Evolutionary conservation across 2,113 vertebrate genomes (phyloP).

Genomic region (Ceyx cyanopectus): DNA sequence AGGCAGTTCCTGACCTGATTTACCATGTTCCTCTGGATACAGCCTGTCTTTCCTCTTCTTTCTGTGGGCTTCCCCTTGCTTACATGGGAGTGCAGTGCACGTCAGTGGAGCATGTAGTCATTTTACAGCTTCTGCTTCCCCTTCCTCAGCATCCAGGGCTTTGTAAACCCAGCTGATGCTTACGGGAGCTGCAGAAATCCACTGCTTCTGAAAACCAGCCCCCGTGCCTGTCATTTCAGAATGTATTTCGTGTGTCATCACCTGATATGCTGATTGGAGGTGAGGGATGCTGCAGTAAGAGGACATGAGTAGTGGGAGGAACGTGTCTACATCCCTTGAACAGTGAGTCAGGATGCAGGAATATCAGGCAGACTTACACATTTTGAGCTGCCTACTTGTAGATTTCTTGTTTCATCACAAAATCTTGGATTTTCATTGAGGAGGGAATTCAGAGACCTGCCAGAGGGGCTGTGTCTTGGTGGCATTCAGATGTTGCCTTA

Average conservation of each 20-base stretch:
- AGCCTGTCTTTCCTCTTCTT: background rate
- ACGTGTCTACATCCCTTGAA: background rate
- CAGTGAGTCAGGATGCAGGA: background rate
- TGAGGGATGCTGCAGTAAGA: background rate
- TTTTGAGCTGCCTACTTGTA: background rate
- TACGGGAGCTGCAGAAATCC: background rate
- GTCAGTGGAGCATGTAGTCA: background rate
- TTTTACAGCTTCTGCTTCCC: background rate
- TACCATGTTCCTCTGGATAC: background rate
- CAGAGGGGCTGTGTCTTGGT: background rate
- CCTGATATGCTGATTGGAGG: background rate
- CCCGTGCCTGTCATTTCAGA: background rate
- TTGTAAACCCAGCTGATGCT: background rate
- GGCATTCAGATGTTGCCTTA: background rate
- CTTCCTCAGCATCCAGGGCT: background rate
- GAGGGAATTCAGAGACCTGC: background rate
- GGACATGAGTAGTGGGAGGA: background rate
- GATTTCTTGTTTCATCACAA: constrained; percentile 4
- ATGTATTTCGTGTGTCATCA: background rate
- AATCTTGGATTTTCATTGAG: background rate
- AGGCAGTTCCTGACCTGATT: background rate
- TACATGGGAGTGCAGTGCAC: rapidly evolving
- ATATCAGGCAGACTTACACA: background rate
- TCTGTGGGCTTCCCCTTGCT: background rate
- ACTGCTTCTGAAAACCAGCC: background rate